Evolutionary conservation across 2,797 vertebrate species (phyloP).

Genomic region (Melanotaenia trifasciata): DNA sequence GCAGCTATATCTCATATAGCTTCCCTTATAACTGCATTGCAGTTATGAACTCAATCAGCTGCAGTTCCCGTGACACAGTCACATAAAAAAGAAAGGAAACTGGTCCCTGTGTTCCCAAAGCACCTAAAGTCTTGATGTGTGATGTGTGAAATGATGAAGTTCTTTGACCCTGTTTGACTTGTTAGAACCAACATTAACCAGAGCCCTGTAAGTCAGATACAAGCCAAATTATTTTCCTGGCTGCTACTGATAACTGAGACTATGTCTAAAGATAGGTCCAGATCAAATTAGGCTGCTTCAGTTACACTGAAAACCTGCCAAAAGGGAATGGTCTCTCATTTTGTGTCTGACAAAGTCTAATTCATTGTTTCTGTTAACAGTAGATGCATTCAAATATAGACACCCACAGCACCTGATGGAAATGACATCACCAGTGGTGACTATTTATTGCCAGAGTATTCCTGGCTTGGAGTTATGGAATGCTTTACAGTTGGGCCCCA

Average conservation of each 20-base stretch:
- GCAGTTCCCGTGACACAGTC: not conserved
- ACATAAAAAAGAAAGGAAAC: not conserved
- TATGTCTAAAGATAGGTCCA: conserved; percentile 57
- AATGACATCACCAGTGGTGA: conserved; percentile 78
- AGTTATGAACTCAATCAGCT: not conserved
- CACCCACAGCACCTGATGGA: conserved; percentile 46
- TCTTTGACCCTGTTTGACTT: not conserved
- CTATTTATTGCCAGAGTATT: conserved; percentile 79
- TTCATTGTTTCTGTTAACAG: conserved; percentile 1
- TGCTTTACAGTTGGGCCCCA: conserved; percentile 52
- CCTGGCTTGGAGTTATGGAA: conserved; percentile 59
- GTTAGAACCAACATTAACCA: not conserved
- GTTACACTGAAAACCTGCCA: conserved; percentile 2
- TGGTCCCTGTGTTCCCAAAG: not conserved
- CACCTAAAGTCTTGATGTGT: conserved; percentile 6
- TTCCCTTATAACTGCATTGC: not conserved
- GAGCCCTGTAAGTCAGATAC: conserved; percentile 12
- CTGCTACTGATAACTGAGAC: conserved; percentile 56
- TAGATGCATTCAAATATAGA: conserved; percentile 34
- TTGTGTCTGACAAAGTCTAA: not conserved
- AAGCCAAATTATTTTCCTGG: conserved; percentile 31
- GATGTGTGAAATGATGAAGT: not conserved
- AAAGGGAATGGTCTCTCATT: not conserved
- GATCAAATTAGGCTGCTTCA: conserved; percentile 26
- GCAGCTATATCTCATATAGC: not conserved